A percentile compares a stretch with the other conserved stretches of the same genome.
Evolutionary conservation across 2,888 invertebrate species (phyloP).

Genomic region (Xylota sylvarum): DNA sequence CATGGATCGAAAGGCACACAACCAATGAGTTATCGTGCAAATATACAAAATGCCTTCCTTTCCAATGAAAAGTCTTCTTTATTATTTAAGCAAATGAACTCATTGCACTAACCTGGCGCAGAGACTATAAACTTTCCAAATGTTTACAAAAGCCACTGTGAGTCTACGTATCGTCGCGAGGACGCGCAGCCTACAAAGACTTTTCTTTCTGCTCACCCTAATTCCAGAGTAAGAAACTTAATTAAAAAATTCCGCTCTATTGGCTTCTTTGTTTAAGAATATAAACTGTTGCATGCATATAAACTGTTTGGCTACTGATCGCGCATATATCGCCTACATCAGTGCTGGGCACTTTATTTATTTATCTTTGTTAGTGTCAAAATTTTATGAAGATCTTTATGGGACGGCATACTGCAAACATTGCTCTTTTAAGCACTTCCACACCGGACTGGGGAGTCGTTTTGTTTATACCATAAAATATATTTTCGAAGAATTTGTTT

Average conservation of each 20-base stretch:
- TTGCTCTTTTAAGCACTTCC: conserved; percentile 27
- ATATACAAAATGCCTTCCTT: conserved; percentile 1
- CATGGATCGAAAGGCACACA: neutral
- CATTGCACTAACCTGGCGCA: conserved; percentile 16
- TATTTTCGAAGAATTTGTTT: conserved; percentile 29
- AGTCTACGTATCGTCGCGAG: neutral
- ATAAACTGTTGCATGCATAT: conserved; percentile 5
- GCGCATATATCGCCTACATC: neutral
- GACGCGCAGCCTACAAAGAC: neutral
- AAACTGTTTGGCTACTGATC: conserved; percentile 6
- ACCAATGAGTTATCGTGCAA: neutral
- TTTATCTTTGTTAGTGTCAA: conserved; percentile 45
- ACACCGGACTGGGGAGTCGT: conserved; percentile 5
- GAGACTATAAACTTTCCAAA: conserved; percentile 28
- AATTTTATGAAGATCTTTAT: conserved; percentile 40
- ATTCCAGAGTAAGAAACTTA: conserved; percentile 1
- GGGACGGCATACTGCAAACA: conserved; percentile 8
- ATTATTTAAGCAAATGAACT: conserved; percentile 10
- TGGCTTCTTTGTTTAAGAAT: conserved; percentile 17
- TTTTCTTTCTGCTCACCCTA: neutral
- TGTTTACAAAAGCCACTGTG: conserved; percentile 39
- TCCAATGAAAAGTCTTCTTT: neutral
- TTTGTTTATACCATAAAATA: conserved; percentile 34
- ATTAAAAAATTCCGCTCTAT: conserved; percentile 27
- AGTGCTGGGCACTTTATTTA: conserved; percentile 23